Evolutionary conservation across 2,888 invertebrate genomes (phyloP).

Genomic region (Junonia oenone): DNA sequence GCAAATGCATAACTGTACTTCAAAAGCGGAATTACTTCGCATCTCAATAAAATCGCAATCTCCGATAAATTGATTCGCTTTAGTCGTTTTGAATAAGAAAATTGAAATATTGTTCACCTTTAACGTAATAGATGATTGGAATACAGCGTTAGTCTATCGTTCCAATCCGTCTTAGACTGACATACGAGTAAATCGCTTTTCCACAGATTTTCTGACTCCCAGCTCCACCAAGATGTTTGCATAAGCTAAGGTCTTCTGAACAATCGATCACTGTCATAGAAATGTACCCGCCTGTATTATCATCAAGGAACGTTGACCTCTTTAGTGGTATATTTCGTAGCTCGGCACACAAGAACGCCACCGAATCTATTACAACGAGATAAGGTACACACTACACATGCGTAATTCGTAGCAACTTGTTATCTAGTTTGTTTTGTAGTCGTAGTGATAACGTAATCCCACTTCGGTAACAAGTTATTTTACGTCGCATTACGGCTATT

Average conservation of each 20-base stretch:
- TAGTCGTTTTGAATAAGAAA: background rate
- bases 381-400: conserved; percentile 51
- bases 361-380: conserved; percentile 46
- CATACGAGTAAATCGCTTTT: conserved; percentile 48
- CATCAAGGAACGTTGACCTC: conserved; percentile 66
- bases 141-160: conserved; percentile 19
- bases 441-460: conserved; percentile 32
- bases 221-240: conserved; percentile 55
- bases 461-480: conserved; percentile 18
- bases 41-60: background rate
- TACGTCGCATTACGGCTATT: background rate
- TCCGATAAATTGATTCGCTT: background rate
- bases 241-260: conserved; percentile 60
- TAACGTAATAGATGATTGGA: conserved; percentile 17
- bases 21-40: background rate
- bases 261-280: conserved; percentile 73
- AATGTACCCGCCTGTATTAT: conserved; percentile 57
- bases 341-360: conserved; percentile 48
- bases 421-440: conserved; percentile 63
- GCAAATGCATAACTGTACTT: background rate
- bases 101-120: conserved; percentile 11
- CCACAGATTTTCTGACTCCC: conserved; percentile 53
- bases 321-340: conserved; percentile 49
- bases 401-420: conserved; percentile 40
- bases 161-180: conserved; percentile 54